Conservation (phyloP, 1,140 invertebrate genomes). For the Leguminivora glycinivorella region DNA sequence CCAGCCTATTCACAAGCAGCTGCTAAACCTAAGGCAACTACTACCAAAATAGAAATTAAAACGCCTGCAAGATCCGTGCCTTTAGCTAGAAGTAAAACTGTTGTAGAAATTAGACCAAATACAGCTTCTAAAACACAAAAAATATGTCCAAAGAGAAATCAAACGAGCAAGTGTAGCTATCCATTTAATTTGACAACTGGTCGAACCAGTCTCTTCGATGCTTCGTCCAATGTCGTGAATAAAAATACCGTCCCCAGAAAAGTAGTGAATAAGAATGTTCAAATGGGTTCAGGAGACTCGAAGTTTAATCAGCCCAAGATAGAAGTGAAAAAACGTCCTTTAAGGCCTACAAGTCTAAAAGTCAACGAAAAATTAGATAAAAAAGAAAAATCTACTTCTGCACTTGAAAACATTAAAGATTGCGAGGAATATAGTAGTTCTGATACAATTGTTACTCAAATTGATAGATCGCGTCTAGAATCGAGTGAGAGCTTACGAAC, state of each 20-base stretch:
- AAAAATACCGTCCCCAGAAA: slow-evolving; percentile 54
- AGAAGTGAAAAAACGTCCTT: slow-evolving; percentile 53
- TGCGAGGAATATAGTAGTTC: slow-evolving; percentile 74
- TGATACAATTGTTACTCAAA: slow-evolving; percentile 78
- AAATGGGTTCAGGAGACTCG: slow-evolving; percentile 58
- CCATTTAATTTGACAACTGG: slow-evolving; percentile 77
- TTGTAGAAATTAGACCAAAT: slow-evolving; percentile 75
- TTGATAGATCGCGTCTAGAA: slow-evolving; percentile 72
- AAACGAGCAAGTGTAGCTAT: slow-evolving; percentile 72
- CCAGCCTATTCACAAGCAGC: slow-evolving; percentile 77
- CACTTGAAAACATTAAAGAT: slow-evolving; percentile 59
- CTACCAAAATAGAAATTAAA: slow-evolving; percentile 55
- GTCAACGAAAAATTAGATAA: slow-evolving; percentile 57
- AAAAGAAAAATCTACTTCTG: slow-evolving; percentile 46
- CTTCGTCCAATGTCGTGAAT: slow-evolving; percentile 37
- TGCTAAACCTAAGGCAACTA: slow-evolving; percentile 74
- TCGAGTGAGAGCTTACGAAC: slow-evolving; percentile 77
- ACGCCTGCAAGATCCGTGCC: slow-evolving; percentile 49
- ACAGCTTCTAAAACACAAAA: slow-evolving; percentile 48
- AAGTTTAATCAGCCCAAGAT: slow-evolving; percentile 51
- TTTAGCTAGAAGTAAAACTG: slow-evolving; percentile 79
- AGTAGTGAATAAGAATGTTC: slow-evolving; percentile 44
- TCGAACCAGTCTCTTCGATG: slow-evolving; percentile 69
- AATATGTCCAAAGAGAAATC: slow-evolving; percentile 57
- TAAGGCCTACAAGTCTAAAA: slow-evolving; percentile 59